Evolutionary conservation across 2,113 vertebrate genomes (phyloP), one percentile per base, ranked within the genome.

Genomic region (Bungarus multicinctus): DNA sequence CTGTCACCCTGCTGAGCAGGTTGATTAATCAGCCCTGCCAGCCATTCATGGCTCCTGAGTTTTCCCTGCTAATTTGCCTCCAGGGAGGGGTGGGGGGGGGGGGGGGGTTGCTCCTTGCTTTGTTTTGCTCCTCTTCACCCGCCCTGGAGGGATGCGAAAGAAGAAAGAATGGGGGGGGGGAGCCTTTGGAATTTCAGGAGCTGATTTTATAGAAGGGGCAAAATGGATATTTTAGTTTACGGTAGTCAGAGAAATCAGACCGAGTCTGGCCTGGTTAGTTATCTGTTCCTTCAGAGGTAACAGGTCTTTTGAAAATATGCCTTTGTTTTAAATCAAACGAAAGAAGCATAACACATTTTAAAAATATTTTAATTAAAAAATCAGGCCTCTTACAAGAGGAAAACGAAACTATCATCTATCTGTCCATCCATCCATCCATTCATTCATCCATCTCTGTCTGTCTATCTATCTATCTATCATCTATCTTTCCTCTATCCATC

Each of bases 111-210:
- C 87, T 81, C 87, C 47, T 57, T 22, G 60, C 39, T 89, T 89
- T 92, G 87, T 89, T 92, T 89, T 9, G 87, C 91, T 64, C 25
- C 81, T 89, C 81, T 89, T 53, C 47, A 53, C 64, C 55, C 54
- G 2, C 47, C 27, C 18, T n/a, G 39, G 91, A 27, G 10, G 45
- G 22, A n/a, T 25, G 87, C 27, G 47, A 53, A n/a, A 53, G 12
- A 47, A 25, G 39, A 2, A 39, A 86, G 86, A 88, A 92, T 74
- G 60, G 58, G 23, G n/a, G 34, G 7, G 47, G 47, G 45, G 47
- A 7, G 47, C 47, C 57, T 39, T 43, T 23, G 64, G 55, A 39
- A 85, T 34, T 53, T 69, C 50, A 34, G 60, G 12, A 74, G 64
- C 64, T 5, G 64, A 0, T 18, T 34, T 34, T 34, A n/a, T 3